Conservation (phyloP, 2,797 vertebrate genomes). For the Phylloscopus collybita region DNA sequence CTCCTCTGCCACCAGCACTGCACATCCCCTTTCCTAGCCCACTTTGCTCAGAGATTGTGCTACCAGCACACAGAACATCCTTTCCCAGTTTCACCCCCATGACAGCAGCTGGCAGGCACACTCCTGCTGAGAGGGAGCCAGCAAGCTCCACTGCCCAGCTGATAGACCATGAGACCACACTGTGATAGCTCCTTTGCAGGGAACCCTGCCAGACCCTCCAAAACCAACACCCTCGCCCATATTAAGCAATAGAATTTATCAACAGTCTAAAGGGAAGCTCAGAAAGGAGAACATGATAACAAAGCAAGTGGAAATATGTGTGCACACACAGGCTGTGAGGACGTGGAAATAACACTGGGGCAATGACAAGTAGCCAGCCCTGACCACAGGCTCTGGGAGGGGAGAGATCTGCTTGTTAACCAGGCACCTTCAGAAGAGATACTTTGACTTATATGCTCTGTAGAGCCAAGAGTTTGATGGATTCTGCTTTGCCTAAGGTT, state of each 20-base stretch:
- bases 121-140: background rate
- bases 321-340: background rate
- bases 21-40: background rate
- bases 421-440: background rate
- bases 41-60: background rate
- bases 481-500: background rate
- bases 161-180: background rate
- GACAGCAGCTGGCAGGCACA: background rate
- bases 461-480: background rate
- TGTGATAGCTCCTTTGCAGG: background rate
- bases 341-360: rapidly evolving
- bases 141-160: background rate
- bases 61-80: background rate
- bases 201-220: background rate
- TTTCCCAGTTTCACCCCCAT: background rate
- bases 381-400: background rate
- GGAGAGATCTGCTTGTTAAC: background rate
- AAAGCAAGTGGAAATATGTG: background rate
- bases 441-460: background rate
- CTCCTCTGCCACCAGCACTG: background rate
- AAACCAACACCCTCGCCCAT: background rate
- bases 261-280: background rate
- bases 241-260: background rate
- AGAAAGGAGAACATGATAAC: background rate
- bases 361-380: background rate